phyloP scores from a whole-genome alignment of 1,140 invertebrate genomes.

The Cydia fagiglandana region DNA sequence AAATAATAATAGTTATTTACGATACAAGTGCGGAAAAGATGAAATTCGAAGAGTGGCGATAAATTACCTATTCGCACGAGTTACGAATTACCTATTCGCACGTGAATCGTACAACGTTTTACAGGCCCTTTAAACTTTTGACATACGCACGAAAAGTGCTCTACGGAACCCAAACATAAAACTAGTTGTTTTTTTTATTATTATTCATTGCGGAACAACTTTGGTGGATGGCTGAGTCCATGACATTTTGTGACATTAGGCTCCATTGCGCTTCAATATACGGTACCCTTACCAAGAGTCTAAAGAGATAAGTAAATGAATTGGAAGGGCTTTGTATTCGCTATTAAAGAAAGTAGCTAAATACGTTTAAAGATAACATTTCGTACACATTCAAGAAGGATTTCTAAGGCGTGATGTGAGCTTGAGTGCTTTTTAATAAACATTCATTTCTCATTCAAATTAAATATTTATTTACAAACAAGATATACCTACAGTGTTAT shows the following conservation, averaged over 20 bases:
- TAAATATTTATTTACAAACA: too few species aligned
- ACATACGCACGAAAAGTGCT: too few species aligned
- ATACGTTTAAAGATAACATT: conserved; percentile 41
- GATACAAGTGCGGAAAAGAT: too few species aligned
- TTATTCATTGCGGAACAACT: conserved; percentile 52
- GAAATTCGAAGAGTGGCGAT: too few species aligned
- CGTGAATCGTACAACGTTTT: too few species aligned
- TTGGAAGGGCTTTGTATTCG: conserved; percentile 68
- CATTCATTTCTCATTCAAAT: conserved; percentile 26
- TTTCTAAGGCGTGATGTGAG: conserved; percentile 9
- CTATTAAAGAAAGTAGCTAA: conserved; percentile 41
- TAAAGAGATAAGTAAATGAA: conserved; percentile 77
- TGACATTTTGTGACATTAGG: conserved; percentile 74
- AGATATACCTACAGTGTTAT: too few species aligned
- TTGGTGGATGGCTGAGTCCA: conserved; percentile 59
- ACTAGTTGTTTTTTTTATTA: conserved; percentile 40
- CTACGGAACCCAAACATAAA: background rate
- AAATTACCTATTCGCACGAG: too few species aligned
- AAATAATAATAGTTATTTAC: too few species aligned
- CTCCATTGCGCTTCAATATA: conserved; percentile 74
- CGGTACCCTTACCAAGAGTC: conserved; percentile 60
- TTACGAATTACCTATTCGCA: too few species aligned
- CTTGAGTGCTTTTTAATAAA: conserved; percentile 37
- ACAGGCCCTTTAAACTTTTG: too few species aligned
- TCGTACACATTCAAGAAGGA: conserved; percentile 17